Base-by-base conservation (phyloP, 2,797 vertebrate genomes). In the Avahi laniger region DNA sequence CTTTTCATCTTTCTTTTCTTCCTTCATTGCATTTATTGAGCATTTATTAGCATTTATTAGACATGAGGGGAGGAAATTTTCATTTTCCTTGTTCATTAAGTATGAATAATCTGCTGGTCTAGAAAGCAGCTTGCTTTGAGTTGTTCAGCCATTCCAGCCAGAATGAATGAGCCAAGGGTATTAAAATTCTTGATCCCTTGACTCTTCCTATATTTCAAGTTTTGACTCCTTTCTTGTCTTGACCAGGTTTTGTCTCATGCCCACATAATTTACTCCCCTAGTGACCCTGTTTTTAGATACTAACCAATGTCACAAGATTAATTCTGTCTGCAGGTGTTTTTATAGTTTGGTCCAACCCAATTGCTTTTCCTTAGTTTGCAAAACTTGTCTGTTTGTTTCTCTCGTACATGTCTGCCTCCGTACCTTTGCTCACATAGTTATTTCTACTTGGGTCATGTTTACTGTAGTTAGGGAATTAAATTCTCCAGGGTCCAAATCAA, bases 331-430 rank as follows among this genome's bases (percentile, higher is more conserved):
- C 57, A 73, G 85, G 38, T 24, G 8, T 50, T 95, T 96, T 86
- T 70, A 52, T 20, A 86, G 15, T 94, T 72, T 95, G 15, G 22
- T n/a, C 20, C 22, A 95, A 83, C 6, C 5, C 46, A 85, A 28
- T 94, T 88, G 91, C 33, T 92, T 78, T 92, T 65, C 22, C 26
- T 85, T 54, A 90, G 18, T 92, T 83, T 93, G 22, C 48, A 84
- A 84, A 92, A 63, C 57, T 38, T 81, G 41, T 78, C 59, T 81
- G 43, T 81, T 52, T 78, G 33, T 95, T 96, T 94, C 48, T 91
- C 54, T 43, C 69, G 38, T 82, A n/a, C 41, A 41, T 59, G 11
- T 94, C 57, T 91, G 15, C 69, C 24, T 94, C 35, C 41, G 38
- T 41, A 59, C 54, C 10, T 76, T 69, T 54, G 48, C 20, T 89